Evolutionary conservation across 2,797 vertebrate species (phyloP).

Genomic region (Erithacus rubecula): DNA sequence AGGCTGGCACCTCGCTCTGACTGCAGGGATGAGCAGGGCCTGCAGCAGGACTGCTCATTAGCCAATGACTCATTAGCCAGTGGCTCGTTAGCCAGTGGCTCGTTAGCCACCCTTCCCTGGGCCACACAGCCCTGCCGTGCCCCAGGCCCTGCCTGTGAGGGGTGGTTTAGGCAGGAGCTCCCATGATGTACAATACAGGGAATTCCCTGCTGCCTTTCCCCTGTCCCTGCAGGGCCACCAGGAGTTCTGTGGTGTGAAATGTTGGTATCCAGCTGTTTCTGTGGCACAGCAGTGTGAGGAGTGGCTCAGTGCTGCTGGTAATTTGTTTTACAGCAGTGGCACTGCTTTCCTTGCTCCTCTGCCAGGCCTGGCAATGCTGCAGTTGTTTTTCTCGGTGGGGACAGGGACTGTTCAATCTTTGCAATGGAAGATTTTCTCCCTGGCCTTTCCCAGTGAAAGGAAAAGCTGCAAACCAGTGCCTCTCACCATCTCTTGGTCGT

Average conservation of each 20-base stretch:
- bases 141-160: neutral
- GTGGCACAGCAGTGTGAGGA: neutral
- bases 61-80: neutral
- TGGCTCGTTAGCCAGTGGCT: too few species aligned
- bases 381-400: neutral
- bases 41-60: neutral
- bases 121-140: neutral
- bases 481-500: neutral
- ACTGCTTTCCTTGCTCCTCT: too few species aligned
- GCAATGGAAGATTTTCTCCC: neutral
- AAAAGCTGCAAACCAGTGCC: neutral
- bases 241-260: neutral
- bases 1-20: slow-evolving; percentile 21
- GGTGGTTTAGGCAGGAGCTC: fast-evolving
- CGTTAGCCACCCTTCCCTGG: neutral
- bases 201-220: neutral
- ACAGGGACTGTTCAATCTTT: neutral
- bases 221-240: fast-evolving
- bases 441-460: neutral
- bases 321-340: neutral
- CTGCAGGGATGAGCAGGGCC: neutral
- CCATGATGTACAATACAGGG: fast-evolving
- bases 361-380: neutral
- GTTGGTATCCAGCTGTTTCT: too few species aligned
- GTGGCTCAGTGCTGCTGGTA: neutral